Conservation (phyloP, 2,888 invertebrate species). For the Nemotelus nigrinus region DNA sequence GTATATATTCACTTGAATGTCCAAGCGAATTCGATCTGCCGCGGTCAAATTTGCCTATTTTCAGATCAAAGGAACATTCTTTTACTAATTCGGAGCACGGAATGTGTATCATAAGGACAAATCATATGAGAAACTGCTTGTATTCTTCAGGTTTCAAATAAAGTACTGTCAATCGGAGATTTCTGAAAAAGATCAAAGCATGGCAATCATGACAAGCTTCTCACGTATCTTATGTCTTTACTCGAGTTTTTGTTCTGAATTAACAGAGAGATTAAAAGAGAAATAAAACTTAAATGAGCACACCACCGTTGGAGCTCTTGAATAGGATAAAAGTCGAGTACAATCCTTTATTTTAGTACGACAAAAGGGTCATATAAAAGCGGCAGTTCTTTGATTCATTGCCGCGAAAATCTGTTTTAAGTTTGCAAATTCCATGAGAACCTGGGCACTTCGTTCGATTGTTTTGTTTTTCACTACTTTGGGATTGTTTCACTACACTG, state of each 20-base stretch:
- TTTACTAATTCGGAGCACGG: too few relatives aligned
- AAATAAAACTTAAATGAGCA: neutral
- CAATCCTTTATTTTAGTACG: neutral
- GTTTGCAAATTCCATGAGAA: neutral
- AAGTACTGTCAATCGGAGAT: neutral
- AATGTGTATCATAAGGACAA: too few relatives aligned
- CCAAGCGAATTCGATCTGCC: too few relatives aligned
- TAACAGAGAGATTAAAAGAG: neutral
- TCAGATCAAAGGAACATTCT: too few relatives aligned
- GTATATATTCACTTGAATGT: too few relatives aligned
- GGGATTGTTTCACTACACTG: too few relatives aligned
- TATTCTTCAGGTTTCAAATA: too few relatives aligned
- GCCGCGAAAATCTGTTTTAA: neutral
- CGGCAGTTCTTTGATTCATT: neutral
- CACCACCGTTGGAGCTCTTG: neutral
- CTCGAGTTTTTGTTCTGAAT: neutral
- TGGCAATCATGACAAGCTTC: neutral
- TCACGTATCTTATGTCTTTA: conserved; percentile 26
- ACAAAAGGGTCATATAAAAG: neutral
- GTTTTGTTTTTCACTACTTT: too few relatives aligned
- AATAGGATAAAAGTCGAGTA: conserved; percentile 21
- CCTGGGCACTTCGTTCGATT: neutral
- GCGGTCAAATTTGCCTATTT: too few relatives aligned
- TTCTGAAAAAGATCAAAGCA: conserved; percentile 32
- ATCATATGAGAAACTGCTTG: too few relatives aligned